Evolutionary conservation across 2,888 invertebrate species (phyloP), one percentile per base, ranked within the genome.

Genomic region (Spilarctia lutea): DNA sequence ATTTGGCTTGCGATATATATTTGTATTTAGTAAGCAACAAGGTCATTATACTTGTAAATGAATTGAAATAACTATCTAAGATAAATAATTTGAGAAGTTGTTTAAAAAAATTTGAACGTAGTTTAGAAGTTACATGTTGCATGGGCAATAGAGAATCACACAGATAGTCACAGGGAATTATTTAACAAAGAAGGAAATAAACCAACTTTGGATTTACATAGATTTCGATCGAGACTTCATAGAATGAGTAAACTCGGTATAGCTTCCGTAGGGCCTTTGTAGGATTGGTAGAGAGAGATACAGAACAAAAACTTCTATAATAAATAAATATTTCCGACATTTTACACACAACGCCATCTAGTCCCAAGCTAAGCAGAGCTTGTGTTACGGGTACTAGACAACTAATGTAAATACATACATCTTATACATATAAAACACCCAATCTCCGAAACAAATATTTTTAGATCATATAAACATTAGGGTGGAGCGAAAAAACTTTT

Each of bases 1-100:
- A 65, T 71, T 71, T 65, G 48, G 65, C 71, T 71, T 33, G 30
- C 71, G 33, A 39, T 33, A 30, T 63, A 18, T 45, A 11, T 63
- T 71, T 65, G 42, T 71, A 65, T 65, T 71, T 65, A 71, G 71
- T 48, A 24, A 33, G 27, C 16, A 48, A 65, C 45, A 71, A 71
- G 65, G 71, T 27, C 71, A 33, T 63, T 8, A 60, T 65, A 71
- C 33, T 65, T 71, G 24, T 63, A 35, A 65, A 71, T 65, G 35
- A 18, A 65, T 24, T 27, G 24, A 71, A 33, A 48, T 65, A 33
- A 71, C 33, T 45, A 65, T 11, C 10, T 27, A 18, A 20, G 27
- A 11, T 60, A 27, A 27, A 16, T 11, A 27, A 30, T 27, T 30
- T 60, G 4, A 0, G 27, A 13, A 30, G 30, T 60, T 27, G n/a